phyloP scores from a whole-genome alignment of 2,113 vertebrate species.

The Pseudolaguvia tuberculata region DNA sequence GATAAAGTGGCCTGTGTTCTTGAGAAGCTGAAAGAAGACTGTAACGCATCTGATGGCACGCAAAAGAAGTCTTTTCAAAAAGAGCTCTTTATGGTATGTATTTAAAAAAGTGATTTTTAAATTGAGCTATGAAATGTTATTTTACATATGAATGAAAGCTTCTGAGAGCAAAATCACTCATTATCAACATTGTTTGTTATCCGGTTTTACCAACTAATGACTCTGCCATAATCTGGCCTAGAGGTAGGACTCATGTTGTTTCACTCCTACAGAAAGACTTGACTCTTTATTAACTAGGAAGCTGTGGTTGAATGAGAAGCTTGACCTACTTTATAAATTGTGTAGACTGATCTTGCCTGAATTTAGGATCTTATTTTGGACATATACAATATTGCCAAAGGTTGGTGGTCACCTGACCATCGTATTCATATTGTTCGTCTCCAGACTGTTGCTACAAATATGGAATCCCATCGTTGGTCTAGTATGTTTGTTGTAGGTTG shows the following conservation, averaged over 20 bases:
- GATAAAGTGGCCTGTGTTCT: conserved; percentile 89
- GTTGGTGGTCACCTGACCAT: too few relatives aligned
- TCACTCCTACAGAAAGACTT: not conserved
- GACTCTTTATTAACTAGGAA: not conserved
- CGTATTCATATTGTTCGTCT: too few relatives aligned
- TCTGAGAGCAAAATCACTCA: not conserved
- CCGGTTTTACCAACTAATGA: not conserved
- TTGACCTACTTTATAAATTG: not conserved
- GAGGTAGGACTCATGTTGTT: not conserved
- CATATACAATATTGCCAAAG: too few relatives aligned
- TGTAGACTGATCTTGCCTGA: not conserved
- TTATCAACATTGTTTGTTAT: not conserved
- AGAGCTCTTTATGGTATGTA: conserved; percentile 87
- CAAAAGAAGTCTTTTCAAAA: conserved; percentile 96
- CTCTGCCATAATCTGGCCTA: not conserved
- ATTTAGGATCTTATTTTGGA: too few relatives aligned
- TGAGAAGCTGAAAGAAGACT: conserved; percentile 94
- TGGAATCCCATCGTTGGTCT: too few relatives aligned
- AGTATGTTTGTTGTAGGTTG: too few relatives aligned
- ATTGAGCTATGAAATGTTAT: not conserved
- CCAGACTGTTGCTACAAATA: too few relatives aligned
- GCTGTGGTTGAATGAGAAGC: not conserved
- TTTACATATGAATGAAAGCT: not conserved
- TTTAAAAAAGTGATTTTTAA: not conserved
- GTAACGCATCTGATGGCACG: conserved; percentile 80